phyloP scores from a whole-genome alignment of 2,797 vertebrate species.

The Monodelphis domestica region DNA sequence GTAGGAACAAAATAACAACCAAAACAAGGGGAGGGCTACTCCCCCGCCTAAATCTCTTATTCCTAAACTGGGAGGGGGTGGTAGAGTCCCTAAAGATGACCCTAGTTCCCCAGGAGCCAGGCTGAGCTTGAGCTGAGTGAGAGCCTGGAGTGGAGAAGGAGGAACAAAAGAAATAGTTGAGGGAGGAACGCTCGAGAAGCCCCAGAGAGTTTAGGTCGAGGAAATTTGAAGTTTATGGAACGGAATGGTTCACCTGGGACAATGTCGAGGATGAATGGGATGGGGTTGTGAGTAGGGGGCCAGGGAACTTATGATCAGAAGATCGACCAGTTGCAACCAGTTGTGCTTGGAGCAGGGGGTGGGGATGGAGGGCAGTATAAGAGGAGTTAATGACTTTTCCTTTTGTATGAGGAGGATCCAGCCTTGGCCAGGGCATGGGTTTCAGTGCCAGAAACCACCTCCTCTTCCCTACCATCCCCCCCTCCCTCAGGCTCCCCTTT shows the following conservation, averaged over 20 bases:
- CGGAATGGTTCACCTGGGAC: not conserved
- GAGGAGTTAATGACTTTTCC: conserved; percentile 26
- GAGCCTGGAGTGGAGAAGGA: not conserved
- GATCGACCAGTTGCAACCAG: not conserved
- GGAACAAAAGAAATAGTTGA: conserved; percentile 34
- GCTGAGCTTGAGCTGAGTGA: not conserved
- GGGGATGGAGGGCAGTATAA: not conserved
- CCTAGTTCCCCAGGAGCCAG: conserved; percentile 13
- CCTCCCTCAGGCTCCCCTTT: conserved; percentile 8
- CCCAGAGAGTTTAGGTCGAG: not conserved
- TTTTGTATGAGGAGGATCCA: conserved; percentile 38
- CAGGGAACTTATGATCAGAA: not conserved
- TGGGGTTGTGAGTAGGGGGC: not conserved
- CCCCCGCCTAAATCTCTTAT: not conserved
- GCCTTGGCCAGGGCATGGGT: not conserved
- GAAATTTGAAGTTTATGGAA: not conserved
- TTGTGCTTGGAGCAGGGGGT: not conserved
- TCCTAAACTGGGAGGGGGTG: conserved; percentile 3
- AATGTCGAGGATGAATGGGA: not conserved
- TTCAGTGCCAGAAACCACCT: not conserved
- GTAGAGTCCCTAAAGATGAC: not conserved
- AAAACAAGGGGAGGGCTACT: conserved; percentile 33
- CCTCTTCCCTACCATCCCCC: not conserved
- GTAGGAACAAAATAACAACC: not conserved
- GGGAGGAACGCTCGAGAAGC: not conserved